Base-by-base conservation (phyloP, 1,140 invertebrate species). In the Venustaconcha ellipsiformis region DNA sequence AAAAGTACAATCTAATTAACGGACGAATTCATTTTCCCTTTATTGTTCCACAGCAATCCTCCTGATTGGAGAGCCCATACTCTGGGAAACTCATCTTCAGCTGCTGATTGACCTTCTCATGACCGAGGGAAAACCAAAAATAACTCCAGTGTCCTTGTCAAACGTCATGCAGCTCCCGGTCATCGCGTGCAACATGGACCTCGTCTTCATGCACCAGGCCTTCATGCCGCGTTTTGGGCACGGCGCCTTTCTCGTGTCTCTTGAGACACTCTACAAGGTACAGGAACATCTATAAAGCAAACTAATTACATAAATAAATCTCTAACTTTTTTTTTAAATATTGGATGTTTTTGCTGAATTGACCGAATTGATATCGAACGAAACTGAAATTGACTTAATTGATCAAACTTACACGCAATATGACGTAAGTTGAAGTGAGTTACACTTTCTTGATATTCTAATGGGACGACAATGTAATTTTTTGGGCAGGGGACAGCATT, bases 71-170 rank as follows among this genome's bases (percentile, higher is more conserved):
- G 90, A 90, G 69, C 88, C 89, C 18, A 85, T 88, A 3, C 81
- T 85, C 59, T 90, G 90, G 90, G 90, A 91, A 74, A 88, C 89
- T 5, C 86, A 87, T 55, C 82, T 92, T 11, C 94, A 94, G 84
- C 82, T 94, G 17, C 90, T 94, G 63, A 88, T 94, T 14, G 94
- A 95, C 87, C 89, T 94, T n/a, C 80, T 95, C 8, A 87, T 94
- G 84, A 93, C 94, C 2, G 91, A 93, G 85, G 94, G 94, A 14
- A 82, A 85, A 48, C 88, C 89, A 4, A 85, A 90, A n/a, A 89
- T 90, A 2, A 69, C 78, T 4, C 81, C 81, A 4, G 82, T 87
- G 26, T 91, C 92, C 18, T 91, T 93, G 84, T 92, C 93, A 48
- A 93, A 94, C 86, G 91, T 94, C 78, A 70, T 57, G 64, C 78